These are phyloP conservation scores for Cariama cristata DNA, from an alignment of 2,113 vertebrate species.

Conservation along the genomic window DNA sequence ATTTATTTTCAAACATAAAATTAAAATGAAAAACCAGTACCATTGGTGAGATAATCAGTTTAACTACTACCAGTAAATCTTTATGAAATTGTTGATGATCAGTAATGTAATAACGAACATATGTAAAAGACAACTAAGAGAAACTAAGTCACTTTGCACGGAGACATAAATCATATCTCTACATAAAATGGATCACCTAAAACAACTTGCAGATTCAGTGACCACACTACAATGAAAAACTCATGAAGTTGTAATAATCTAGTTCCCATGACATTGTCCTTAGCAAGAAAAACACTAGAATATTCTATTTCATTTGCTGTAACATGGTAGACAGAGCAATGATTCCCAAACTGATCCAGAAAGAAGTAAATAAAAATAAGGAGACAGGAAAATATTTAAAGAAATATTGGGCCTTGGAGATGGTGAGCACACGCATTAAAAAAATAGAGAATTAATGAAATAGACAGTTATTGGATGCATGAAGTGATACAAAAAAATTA, in stretches of 20 bases:
- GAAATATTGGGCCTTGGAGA: not conserved
- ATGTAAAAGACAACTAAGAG: not conserved
- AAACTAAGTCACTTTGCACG: not conserved
- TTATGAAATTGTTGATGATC: not conserved
- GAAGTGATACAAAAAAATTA: not conserved
- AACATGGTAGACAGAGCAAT: not conserved
- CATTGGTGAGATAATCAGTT: not conserved
- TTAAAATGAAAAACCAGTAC: not conserved
- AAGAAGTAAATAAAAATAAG: not conserved
- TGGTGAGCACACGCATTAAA: fast-evolving
- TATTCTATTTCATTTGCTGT: not conserved
- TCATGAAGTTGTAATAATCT: not conserved
- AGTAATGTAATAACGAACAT: not conserved
- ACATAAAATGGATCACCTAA: not conserved
- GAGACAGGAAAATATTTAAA: not conserved
- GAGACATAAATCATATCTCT: not conserved
- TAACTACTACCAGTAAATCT: not conserved
- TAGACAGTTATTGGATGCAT: not conserved
- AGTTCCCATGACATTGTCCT: not conserved
- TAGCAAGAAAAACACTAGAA: not conserved
- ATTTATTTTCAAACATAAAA: not conserved
- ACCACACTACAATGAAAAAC: not conserved
- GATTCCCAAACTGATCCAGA: not conserved
- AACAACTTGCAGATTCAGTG: not conserved
- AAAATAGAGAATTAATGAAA: not conserved